Base-by-base conservation (phyloP, 1,140 invertebrate genomes). In the Hyposmocoma kahamanoa region DNA sequence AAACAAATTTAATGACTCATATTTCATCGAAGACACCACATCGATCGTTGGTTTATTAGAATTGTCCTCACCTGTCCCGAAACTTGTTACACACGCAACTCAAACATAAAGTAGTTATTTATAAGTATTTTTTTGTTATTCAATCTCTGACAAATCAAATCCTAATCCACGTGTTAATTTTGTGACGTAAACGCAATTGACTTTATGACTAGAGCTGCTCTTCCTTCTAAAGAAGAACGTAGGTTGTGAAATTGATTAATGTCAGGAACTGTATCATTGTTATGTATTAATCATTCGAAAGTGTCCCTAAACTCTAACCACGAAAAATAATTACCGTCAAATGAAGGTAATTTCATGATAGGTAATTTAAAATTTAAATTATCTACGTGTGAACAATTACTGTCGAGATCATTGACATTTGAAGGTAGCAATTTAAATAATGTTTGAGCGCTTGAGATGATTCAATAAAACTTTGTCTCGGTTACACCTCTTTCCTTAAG, bases 161-260 rank as follows among this genome's bases (percentile, higher is more conserved):
- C 20, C 39, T 41, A 56, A 9, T 50, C 53, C 10, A 24, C 21
- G 2, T 22, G 3, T 2, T 56, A 56, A 53, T 56, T 56, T 1
- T 17, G 2, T 4, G 30, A 49, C 4, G 50, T 32, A 18, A 28
- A 24, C 21, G 44, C 26, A 8, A 56, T 10, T 18, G 53, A 55
- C 11, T 53, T 17, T 11, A 56, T 53, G 0, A 45, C 5, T 22
- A 21, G 1, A 6, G 22, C 17, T 20, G 53, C 53, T 8, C 24
- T 30, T 0, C 41, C 49, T 10, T 28, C 17, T 11, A 54, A 19
- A 0, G 38, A 24, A 3, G 47, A 10, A 26, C 39, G 32, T 28
- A 54, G 32, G 34, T 54, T 53, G 20, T 54, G 53, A 15, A 54
- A 53, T 46, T 54, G 54, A 9, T 45, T 32, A 24, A 56, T 44